Evolutionary conservation across 2,113 vertebrate species (phyloP), one percentile per base, ranked within the genome.

Genomic region (Serilophus lunatus): DNA sequence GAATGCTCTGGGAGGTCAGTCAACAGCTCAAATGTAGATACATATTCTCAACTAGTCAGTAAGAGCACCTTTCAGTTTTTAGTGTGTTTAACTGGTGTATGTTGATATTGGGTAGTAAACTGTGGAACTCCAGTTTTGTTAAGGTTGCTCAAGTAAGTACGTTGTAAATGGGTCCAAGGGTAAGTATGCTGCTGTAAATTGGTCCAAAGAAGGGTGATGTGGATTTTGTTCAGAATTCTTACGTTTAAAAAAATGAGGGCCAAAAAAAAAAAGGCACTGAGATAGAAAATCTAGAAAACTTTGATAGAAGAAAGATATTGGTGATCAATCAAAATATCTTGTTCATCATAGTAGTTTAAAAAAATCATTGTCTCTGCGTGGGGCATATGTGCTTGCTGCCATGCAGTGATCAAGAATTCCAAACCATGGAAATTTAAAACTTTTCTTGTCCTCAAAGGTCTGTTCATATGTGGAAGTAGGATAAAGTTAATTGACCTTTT

Each of bases 41-140:
- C 10, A 16, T 0, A 3, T n/a, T 24, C 31, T 17, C n/a, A 68
- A 3, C 12, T 80, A 36, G 9, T 86, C 12, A 14, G 5, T 42
- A 59, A 12, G 25, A 75, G n/a, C 38, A 36, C 51, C 11, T 47
- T 77, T 22, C 0, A 0, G 4, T 70, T 75, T 14, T 54, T 36
- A 18, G 11, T 17, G 3, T 47, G 82, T 82, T 12, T 59, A 53
- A 13, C n/a, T 83, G 7, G 18, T 42, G 4, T 18, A 2, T 28
- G 6, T 50, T 56, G 63, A 47, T 74, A n/a, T 2, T 31, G 14
- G 28, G 5, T 45, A 15, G 42, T 45, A 61, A 56, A n/a, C 36
- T 77, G 6, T 2, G 2, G 35, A 72, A 38, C 45, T 60, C 10
- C 18, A 9, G 13, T 15, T 77, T 70, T 70, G 18, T 38, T 31